Evolutionary conservation across 2,113 vertebrate genomes (phyloP).

Genomic region (Oceanodroma tethys): DNA sequence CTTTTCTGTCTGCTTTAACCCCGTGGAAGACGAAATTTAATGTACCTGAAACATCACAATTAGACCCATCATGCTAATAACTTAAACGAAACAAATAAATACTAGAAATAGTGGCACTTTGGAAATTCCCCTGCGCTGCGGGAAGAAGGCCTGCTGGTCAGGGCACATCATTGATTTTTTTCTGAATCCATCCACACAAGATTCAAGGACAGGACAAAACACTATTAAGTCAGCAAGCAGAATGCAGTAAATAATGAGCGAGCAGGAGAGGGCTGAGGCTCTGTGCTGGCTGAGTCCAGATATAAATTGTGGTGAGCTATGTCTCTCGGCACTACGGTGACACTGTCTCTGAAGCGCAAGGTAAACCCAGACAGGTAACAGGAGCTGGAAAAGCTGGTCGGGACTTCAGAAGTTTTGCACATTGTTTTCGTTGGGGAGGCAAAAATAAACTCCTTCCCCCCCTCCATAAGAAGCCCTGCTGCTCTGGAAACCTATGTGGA

Average conservation of each 20-base stretch:
- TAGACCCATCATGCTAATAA: constrained; percentile 35
- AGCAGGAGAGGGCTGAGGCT: constrained; percentile 2
- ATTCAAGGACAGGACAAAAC: constrained; percentile 69
- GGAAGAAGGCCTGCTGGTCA: neutral
- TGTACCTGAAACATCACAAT: constrained; percentile 1
- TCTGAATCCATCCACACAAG: constrained; percentile 33
- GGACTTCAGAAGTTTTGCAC: neutral
- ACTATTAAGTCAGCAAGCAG: constrained; percentile 62
- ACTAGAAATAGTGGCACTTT: neutral
- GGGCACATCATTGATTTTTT: constrained; percentile 51
- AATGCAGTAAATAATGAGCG: constrained; percentile 62
- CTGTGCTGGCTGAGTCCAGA: neutral
- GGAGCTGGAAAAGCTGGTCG: neutral
- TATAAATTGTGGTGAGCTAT: constrained; percentile 42
- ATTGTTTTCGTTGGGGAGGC: neutral
- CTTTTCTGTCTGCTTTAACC: neutral
- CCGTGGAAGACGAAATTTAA: neutral
- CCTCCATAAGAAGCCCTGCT: neutral
- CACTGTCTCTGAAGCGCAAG: neutral
- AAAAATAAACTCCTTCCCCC: neutral
- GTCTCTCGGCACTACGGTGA: neutral
- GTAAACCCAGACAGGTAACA: neutral
- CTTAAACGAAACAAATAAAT: constrained; percentile 47
- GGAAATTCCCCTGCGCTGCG: neutral
- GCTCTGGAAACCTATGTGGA: neutral